Evolutionary conservation across 2,888 invertebrate species (phyloP), one percentile per base, ranked within the genome.

Genomic region (Sesia apiformis): DNA sequence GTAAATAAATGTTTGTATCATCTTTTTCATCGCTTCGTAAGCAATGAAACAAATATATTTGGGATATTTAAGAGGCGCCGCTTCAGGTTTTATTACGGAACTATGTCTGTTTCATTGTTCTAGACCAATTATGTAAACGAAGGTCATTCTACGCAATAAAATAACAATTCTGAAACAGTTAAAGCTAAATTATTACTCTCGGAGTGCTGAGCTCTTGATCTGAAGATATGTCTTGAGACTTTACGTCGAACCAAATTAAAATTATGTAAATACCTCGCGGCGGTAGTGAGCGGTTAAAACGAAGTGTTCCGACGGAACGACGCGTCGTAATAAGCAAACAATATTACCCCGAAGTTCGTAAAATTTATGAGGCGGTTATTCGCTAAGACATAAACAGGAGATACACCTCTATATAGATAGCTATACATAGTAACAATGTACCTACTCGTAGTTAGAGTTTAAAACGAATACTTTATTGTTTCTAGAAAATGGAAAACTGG

Each of bases 351-450:
- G 56, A 72, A 75, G 78, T 81, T 78, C 78, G 77, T 81, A 79
- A 84, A 84, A 79, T 84, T 82, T 83, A 84, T 75, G 79, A 78
- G 68, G 75, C 72, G 77, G 78, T 85, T 84, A 81, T 84, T 77
- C 71, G 70, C 65, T 61, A 72, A 72, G 76, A 73, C 72, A 74
- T 82, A 79, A 83, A 81, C 77, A 72, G 69, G 64, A 63, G 56
- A 63, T 23, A 23, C 23, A 23, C 23, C 23, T 23, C 23, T n/a
- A n/a, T n/a, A n/a, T n/a, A n/a, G n/a, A 60, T 67, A 67, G 66
- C 67, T 68, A 66, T 72, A 73, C 69, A 70, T 72, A 64, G 66
- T 72, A 67, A 71, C 69, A 69, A 60, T 64, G 66, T 23, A 23
- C n/a, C n/a, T n/a, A n/a, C 23, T 23, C 2, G 23, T 67, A 72